These are phyloP conservation scores for Brachionus plicatilis DNA, from an alignment of 1,140 invertebrate species.

Conservation along the genomic window DNA sequence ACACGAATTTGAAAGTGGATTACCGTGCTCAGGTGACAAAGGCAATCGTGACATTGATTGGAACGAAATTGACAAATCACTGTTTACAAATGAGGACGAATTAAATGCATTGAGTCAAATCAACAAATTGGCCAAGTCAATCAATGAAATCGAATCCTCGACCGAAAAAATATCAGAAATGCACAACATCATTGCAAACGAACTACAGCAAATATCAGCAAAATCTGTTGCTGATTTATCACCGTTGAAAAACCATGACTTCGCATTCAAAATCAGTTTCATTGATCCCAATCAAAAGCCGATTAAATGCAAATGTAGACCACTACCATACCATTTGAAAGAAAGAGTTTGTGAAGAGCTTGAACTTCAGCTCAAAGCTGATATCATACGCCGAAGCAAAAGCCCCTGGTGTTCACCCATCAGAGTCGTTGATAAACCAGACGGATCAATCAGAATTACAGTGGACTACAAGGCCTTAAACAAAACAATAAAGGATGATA, in stretches of 20 bases:
- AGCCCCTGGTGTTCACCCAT: constrained; percentile 44
- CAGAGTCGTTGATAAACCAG: constrained; percentile 41
- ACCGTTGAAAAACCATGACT: not conserved
- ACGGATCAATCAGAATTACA: not conserved
- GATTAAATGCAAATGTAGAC: not conserved
- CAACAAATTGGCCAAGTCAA: too few species aligned
- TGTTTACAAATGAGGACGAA: too few species aligned
- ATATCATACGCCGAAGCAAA: constrained; percentile 41
- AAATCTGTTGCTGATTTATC: not conserved
- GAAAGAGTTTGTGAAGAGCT: not conserved
- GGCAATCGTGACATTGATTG: too few species aligned
- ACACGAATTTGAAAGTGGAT: too few species aligned
- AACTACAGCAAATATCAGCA: not conserved
- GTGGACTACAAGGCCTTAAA: not conserved
- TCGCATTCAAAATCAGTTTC: not conserved
- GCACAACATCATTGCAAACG: too few species aligned
- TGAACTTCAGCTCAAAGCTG: not conserved
- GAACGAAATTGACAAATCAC: too few species aligned
- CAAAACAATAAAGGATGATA: not conserved
- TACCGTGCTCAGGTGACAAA: too few species aligned
- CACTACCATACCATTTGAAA: not conserved
- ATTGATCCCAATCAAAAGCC: not conserved
- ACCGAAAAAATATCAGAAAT: too few species aligned
- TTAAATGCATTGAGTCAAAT: too few species aligned
- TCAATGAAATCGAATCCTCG: too few species aligned